Evolutionary conservation across 1,140 invertebrate species (phyloP), one percentile per base, ranked within the genome.

Genomic region (Bombus confusus): DNA sequence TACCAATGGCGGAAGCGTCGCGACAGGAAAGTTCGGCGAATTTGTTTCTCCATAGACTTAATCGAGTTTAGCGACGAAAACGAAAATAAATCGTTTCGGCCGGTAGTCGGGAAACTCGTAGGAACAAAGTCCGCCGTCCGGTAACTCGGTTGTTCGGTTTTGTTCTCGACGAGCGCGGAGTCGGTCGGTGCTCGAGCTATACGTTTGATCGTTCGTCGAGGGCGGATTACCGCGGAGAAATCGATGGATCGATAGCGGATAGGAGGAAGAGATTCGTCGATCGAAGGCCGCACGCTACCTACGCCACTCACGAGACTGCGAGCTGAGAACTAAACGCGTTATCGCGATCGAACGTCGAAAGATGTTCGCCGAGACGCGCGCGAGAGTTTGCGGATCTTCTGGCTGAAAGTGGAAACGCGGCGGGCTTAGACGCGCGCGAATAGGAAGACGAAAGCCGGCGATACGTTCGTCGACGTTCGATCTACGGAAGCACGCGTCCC

Each of bases 191-290:
- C 6, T 22, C 13, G 5, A 0, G 4, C 47, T 52, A 8, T 52
- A 52, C 47, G 47, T 52, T 8, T 8, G 47, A 78, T 66, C 62
- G 77, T 69, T 66, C 28, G 77, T 68, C 62, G 22, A 47, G 62
- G 25, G 34, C 2, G 25, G 62, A 79, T 68, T 66, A 59, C 18
- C 39, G 31, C 34, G 62, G 13, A 77, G 52, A 77, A 77, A 77
- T 77, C 62, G 57, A 8, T 37, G 31, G 76, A 78, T 78, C 76
- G 76, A 78, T 78, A 64, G 5, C 25, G 34, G 57, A 76, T 76
- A 10, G 72, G 28, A 15, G 10, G 28, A n/a, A 13, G 59, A 62
- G 10, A 52, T 2, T 3, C 37, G 37, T 2, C 3, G 37, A 37
- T 37, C 37, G 37, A 52, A 52, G 5, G 47, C 15, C 6, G 47